phyloP scores from a whole-genome alignment of 2,888 invertebrate species.

The Steromphala cineraria region DNA sequence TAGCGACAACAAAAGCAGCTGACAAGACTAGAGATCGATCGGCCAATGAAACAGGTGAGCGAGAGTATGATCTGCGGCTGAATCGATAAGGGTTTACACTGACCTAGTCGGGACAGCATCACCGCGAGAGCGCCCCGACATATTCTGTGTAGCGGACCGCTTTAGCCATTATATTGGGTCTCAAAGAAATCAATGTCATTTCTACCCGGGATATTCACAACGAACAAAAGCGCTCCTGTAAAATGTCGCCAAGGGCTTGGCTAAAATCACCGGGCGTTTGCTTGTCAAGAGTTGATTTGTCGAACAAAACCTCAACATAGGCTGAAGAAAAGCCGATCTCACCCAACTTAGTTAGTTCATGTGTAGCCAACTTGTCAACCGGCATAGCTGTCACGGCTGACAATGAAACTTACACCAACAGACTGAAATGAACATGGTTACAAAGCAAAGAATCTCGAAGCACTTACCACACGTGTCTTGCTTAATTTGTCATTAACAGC shows the following conservation, averaged over 20 bases:
- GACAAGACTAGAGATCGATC: background rate
- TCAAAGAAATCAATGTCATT: constrained; percentile 4
- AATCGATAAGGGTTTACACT: constrained; percentile 1
- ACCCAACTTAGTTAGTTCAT: background rate
- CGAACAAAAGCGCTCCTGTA: background rate
- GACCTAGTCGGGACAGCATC: background rate
- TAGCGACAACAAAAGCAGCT: too few species aligned
- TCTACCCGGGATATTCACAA: constrained; percentile 12
- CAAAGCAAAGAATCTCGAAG: constrained; percentile 16
- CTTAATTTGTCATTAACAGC: constrained; percentile 15
- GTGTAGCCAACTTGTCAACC: background rate
- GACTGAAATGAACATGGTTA: constrained; percentile 17
- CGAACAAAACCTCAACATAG: background rate
- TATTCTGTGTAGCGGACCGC: background rate
- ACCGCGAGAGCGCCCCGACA: background rate
- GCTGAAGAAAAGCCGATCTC: background rate
- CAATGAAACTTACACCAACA: constrained; percentile 15
- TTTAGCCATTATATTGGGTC: background rate
- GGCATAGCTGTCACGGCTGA: constrained; percentile 5
- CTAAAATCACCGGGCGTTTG: constrained; percentile 14
- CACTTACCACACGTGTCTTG: constrained; percentile 17
- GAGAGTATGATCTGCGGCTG: background rate
- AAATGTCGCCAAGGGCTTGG: constrained; percentile 11
- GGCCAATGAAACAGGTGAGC: constrained; percentile 11
- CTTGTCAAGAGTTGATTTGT: constrained; percentile 18